Evolutionary conservation across 1,140 invertebrate genomes (phyloP), one percentile per base, ranked within the genome.

Genomic region (Batillaria attramentaria): DNA sequence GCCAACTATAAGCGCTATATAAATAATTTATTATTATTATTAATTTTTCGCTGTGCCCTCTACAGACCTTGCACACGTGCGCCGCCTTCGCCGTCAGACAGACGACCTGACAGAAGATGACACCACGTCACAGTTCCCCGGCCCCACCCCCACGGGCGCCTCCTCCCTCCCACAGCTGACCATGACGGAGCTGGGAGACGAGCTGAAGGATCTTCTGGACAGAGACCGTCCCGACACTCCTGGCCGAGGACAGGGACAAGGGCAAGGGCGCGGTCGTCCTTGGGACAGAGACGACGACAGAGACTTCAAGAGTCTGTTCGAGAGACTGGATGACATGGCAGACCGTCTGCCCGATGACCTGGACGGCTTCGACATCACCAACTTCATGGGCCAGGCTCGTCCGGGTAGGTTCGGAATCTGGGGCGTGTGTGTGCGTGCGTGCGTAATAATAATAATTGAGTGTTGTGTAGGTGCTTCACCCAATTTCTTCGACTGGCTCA

Each of bases 141-240:
- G 13, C 10, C 35, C 28, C 43, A 28, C 28, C 16, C 70, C 1
- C 10, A 24, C 10, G n/a, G 57, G 3, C 1, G 31, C 8, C 43
- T 28, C 18, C 70, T 10, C 20, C 41, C 13, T 18, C 18, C 8
- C 10, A 31, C 16, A 70, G 18, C 10, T 39, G 39, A 41, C 68
- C n/a, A 42, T n/a, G 68, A 70, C 37, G 42, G 72, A 73, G 72
- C 33, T 73, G 41, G 50, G 43, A 16, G 72, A 73, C 3, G 57
- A 60, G 39, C 72, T 73, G 46, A 73, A 73, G 35, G 72, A 73
- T 1, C 28, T 73, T 10, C 8, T 73, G 35, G 46, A 73, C 43
- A 73, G 50, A 37, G 72, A 73, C 35, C 43, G 72, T 13, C 46
- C 72, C 2, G 72, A 73, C 42, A 35, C 33, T 4, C n/a, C 3